A percentile compares a stretch with the other conserved stretches of the same genome.
Evolutionary conservation across 2,888 invertebrate genomes (phyloP).

Genomic region (Choreutis nemorana): DNA sequence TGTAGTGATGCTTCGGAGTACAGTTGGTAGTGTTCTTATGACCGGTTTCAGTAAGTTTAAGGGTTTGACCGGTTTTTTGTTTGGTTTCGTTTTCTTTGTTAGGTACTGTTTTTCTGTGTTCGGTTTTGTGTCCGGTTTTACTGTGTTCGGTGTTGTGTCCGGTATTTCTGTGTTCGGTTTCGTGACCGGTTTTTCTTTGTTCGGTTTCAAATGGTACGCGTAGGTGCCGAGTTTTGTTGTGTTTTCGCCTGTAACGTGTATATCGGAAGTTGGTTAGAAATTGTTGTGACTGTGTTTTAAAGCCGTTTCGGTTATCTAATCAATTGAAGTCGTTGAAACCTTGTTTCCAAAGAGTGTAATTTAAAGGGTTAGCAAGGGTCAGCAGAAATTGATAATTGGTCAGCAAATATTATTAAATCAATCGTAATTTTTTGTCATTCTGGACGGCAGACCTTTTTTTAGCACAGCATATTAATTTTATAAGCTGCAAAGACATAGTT

Average conservation of each 20-base stretch:
- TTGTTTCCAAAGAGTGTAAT: no score
- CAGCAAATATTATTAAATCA: no score
- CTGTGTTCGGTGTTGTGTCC: neutral
- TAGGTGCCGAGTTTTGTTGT: slow-evolving; percentile 4
- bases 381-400: no score
- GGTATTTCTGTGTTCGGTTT: slow-evolving; percentile 3
- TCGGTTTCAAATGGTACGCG: slow-evolving; percentile 4
- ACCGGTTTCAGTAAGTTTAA: slow-evolving; percentile 1
- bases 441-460: no score
- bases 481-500: no score
- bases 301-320: no score
- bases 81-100: slow-evolving; percentile 4
- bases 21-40: neutral
- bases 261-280: slow-evolving; percentile 9
- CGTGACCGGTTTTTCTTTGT: slow-evolving; percentile 3
- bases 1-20: slow-evolving; percentile 4
- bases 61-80: neutral
- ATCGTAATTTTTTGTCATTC: no score
- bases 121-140: neutral
- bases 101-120: neutral
- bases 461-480: no score
- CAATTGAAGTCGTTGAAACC: no score
- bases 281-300: slow-evolving; percentile 2
- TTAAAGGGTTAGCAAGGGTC: no score
- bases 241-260: slow-evolving; percentile 4